phyloP scores from a whole-genome alignment of 1,140 invertebrate genomes.

The Caenorhabditis inopinata region DNA sequence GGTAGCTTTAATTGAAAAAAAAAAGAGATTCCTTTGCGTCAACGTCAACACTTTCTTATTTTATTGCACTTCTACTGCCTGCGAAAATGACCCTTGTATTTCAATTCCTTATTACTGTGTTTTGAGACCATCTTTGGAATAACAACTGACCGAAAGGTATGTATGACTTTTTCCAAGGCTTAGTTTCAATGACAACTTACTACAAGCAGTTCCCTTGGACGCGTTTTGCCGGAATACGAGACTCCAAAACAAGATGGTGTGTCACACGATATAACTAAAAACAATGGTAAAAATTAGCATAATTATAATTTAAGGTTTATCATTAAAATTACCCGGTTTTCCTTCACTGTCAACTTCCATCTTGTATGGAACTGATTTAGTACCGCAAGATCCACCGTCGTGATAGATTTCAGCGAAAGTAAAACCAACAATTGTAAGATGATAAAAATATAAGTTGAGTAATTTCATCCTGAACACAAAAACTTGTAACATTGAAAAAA shows the following conservation, averaged over 20 bases:
- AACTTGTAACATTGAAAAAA: neutral
- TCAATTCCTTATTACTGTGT: neutral
- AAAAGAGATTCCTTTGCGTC: no score
- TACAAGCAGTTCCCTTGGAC: neutral
- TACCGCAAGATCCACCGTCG: constrained; percentile 12
- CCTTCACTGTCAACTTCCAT: constrained; percentile 25
- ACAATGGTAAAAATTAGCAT: neutral
- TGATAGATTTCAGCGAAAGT: neutral
- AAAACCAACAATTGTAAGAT: neutral
- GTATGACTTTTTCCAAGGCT: no score
- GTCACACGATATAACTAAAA: neutral
- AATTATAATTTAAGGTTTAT: no score
- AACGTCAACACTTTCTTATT: no score
- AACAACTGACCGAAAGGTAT: neutral
- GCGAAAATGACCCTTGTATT: no score
- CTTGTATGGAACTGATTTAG: neutral
- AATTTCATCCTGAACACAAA: neutral
- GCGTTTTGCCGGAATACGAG: neutral
- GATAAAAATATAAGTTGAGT: neutral
- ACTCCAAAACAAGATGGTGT: neutral
- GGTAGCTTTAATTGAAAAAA: no score
- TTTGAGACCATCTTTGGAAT: neutral
- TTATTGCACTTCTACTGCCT: no score
- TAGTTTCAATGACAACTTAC: neutral
- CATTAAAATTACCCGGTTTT: neutral